phyloP scores from a whole-genome alignment of 2,888 invertebrate species.

The Meandrusa payeni region DNA sequence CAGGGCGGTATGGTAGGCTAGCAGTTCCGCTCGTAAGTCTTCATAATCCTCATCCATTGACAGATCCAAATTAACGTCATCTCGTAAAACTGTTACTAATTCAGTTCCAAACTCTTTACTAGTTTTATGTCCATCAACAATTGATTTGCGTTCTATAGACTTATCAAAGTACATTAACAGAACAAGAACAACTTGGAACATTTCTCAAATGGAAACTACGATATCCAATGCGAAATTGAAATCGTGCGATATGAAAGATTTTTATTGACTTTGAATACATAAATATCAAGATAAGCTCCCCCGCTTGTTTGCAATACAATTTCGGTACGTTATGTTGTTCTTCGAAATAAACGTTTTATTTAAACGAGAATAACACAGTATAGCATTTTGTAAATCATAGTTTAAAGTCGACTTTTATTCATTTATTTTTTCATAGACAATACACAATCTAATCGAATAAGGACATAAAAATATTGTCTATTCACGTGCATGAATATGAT shows the following conservation, averaged over 20 bases:
- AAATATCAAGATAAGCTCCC: conserved; percentile 47
- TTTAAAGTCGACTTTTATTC: too few species aligned
- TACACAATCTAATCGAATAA: too few species aligned
- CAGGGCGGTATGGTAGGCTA: conserved; percentile 63
- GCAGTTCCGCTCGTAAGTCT: conserved; percentile 63
- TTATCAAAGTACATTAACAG: conserved; percentile 7
- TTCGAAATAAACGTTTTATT: too few species aligned
- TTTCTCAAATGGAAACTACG: conserved; percentile 12
- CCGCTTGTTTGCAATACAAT: conserved; percentile 3
- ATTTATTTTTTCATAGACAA: too few species aligned
- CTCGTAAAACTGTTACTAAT: conserved; percentile 45
- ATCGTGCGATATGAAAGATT: conserved; percentile 34
- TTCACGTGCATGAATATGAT: too few species aligned
- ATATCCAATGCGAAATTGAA: conserved; percentile 12
- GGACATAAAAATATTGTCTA: too few species aligned
- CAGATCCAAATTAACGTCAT: conserved; percentile 59
- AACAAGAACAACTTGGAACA: conserved; percentile 13
- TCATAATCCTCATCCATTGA: conserved; percentile 68
- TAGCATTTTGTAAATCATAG: too few species aligned
- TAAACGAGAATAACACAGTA: too few species aligned
- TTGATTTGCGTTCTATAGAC: conserved; percentile 3
- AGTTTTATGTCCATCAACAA: conserved; percentile 22
- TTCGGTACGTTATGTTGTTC: conserved; percentile 1
- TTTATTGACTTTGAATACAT: conserved; percentile 56
- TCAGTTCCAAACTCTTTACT: conserved; percentile 40